Base-by-base conservation (phyloP, 2,113 vertebrate species). In the Cnemophilus loriae region DNA sequence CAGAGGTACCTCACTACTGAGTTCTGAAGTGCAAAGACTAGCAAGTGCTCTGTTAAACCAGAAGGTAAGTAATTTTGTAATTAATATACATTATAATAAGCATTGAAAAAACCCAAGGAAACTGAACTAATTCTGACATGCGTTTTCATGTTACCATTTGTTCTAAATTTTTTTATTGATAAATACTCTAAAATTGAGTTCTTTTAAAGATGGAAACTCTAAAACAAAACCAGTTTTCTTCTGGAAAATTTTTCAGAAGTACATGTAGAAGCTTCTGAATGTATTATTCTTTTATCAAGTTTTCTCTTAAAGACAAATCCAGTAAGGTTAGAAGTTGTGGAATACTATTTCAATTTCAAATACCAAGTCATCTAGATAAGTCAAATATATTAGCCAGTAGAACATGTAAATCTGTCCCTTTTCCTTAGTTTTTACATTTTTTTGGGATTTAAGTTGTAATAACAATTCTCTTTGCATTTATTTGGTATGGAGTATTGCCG, bases 31-130 rank as follows among this genome's bases (percentile, higher is more conserved):
- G 63, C 99, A 99, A 78, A 99, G 98, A 84, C 95, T 99, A 90
- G 99, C 99, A 94, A 98, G 97, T 8, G 99, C 99, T 59, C 98
- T 99, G 73, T 98, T 99, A 92, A 99, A 99, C 93, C 99, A 99
- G 92, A 99, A 99, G 98, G 99, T 99, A 97, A 98, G 96, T 26
- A 0, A 30, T 90, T 71, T 88, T 91, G 7, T 89, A 22, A 28
- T 56, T 23, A 73, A 22, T 65, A 33, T 77, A 42, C 5, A 7
- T 67, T 70, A 24, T 15, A 90, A 24, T 28, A 65, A 53, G 8
- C 16, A 46, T 39, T 71, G 23, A 67, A 50, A 70, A 91, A 63
- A 41, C 0, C 1, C 8, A 57, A 23, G 26, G 42, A 64, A 53
- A 70, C 10, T 0, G 11, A 89, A 41, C 17, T 78, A 70, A 73